Base-by-base conservation (phyloP, 2,888 invertebrate genomes). In the Epirrhoe alternata region DNA sequence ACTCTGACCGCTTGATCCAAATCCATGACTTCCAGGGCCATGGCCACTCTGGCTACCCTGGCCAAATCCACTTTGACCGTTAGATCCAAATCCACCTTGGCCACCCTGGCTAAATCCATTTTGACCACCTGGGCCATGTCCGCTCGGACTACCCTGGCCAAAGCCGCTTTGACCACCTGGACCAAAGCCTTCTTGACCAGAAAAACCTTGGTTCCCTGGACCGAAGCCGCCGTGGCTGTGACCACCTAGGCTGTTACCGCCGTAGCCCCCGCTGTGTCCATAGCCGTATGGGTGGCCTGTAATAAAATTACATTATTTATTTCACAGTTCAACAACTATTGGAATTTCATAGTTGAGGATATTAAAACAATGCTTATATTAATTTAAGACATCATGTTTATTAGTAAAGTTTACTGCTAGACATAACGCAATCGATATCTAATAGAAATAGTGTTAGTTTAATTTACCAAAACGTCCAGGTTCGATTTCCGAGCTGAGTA, bases 231-330 rank as follows among this genome's bases (percentile, higher is more conserved):
- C 56, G 0, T 54, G 54, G 50, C 50, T 50, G 16, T 38, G 16
- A 30, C 24, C 16, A 6, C 57, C 57, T 58, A 45, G 24, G 35
- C n/a, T 53, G 35, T 52, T 57, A 55, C 56, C 45, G 0, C 61
- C 61, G n/a, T 59, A 24, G 5, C 66, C 64, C 35, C 66, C 61
- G 14, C 47, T 30, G 35, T 64, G 50, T 12, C 61, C 68, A 30
- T 61, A 49, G 8, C 50, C 55, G 12, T 65, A 60, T 12, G 64
- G 70, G n/a, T 55, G 16, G 24, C 67, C 70, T 70, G 49, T 61
- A 55, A 63, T 49, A 61, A n/a, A 52, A 55, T 33, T 1, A 33
- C 6, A 1, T 33, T 6, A 1, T 4, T 33, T 33, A 33, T 6
- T 33, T 33, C 6, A 7, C 24, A 24, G 24, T 24, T 24, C 24